These are phyloP conservation scores for Listrodromus nycthemerus DNA, from an alignment of 2,888 invertebrate genomes.

Conservation along the genomic window DNA sequence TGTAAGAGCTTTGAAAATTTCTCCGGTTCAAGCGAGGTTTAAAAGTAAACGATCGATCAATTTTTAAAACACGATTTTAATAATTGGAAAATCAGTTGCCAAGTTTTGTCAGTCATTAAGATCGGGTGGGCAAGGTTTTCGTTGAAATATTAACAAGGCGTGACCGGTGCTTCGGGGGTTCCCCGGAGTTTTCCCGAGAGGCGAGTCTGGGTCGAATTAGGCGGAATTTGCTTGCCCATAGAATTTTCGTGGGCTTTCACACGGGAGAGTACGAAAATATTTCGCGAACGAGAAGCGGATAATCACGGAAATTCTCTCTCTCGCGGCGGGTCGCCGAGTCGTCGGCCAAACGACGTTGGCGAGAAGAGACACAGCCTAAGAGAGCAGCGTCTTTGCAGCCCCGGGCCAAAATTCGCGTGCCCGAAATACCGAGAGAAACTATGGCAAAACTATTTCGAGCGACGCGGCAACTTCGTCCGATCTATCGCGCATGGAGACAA, in stretches of 20 bases:
- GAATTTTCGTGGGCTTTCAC: constrained; percentile 28
- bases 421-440: constrained; percentile 59
- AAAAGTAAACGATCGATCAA: too few species aligned
- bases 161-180: background rate
- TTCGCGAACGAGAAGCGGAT: constrained; percentile 8
- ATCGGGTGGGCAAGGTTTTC: too few species aligned
- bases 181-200: background rate
- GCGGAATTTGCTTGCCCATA: constrained; percentile 4
- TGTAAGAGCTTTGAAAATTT: too few species aligned
- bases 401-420: constrained; percentile 48
- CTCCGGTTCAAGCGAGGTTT: too few species aligned
- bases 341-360: constrained; percentile 38
- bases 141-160: constrained; percentile 3
- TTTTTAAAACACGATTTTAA: too few species aligned
- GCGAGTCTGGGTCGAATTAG: background rate
- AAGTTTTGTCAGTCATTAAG: too few species aligned
- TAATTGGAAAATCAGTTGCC: too few species aligned
- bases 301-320: constrained; percentile 42
- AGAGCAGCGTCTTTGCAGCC: constrained; percentile 21
- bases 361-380: constrained; percentile 51
- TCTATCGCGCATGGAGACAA: constrained; percentile 65
- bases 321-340: constrained; percentile 22
- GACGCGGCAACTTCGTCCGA: constrained; percentile 63
- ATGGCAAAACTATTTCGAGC: constrained; percentile 68
- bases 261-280: constrained; percentile 33